Percentiles rank a stretch among this genome's conserved stretches.
Evolutionary conservation across 2,797 vertebrate species (phyloP).

Genomic region (Coluber constrictor): DNA sequence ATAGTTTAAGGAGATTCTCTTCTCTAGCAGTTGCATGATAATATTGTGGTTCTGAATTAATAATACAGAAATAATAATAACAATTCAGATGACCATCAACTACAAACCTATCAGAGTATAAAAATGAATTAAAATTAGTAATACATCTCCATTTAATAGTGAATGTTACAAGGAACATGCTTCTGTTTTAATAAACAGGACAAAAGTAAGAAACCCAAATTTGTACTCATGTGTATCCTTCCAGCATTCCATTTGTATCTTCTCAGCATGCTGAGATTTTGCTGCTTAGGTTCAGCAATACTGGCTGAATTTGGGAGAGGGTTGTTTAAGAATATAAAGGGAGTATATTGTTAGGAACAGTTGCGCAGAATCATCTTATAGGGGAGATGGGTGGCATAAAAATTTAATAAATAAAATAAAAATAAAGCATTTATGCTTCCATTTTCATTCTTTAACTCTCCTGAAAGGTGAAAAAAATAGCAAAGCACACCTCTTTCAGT

Average conservation of each 20-base stretch:
- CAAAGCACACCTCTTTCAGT: neutral
- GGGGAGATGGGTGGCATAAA: neutral
- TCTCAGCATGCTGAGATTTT: neutral
- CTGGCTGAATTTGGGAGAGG: neutral
- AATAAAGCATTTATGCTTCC: neutral
- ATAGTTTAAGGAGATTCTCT: constrained; percentile 64
- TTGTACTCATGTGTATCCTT: neutral
- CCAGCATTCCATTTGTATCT: neutral
- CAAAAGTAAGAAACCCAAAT: neutral
- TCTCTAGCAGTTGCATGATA: neutral
- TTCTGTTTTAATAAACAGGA: neutral
- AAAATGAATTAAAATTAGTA: neutral
- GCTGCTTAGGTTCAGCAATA: neutral
- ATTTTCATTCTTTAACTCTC: neutral
- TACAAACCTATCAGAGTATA: neutral
- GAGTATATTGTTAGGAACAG: neutral
- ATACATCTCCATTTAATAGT: neutral
- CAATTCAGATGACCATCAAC: neutral
- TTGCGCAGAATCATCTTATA: neutral
- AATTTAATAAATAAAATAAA: neutral
- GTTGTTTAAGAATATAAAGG: neutral
- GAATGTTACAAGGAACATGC: neutral
- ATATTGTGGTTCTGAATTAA: neutral
- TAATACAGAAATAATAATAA: neutral
- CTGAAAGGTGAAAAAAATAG: neutral